Conservation (phyloP, 2,113 vertebrate genomes). For the Onychostruthus taczanowskii region DNA sequence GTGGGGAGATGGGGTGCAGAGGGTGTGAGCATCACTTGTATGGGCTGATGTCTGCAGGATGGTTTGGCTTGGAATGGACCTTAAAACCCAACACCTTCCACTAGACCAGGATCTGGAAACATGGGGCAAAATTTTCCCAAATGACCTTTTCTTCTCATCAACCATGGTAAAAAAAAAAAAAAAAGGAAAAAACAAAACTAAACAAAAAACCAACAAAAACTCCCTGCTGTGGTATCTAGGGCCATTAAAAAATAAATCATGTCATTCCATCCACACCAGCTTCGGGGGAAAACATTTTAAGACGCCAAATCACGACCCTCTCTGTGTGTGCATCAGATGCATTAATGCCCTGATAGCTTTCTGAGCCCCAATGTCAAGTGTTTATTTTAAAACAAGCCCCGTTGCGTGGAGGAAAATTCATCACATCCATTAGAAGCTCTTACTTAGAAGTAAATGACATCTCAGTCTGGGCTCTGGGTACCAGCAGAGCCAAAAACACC, state of each 20-base stretch:
- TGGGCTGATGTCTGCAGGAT: fast-evolving
- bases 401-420: not conserved
- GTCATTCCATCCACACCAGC: not conserved
- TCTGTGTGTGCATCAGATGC: not conserved
- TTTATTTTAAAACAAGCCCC: not conserved
- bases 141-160: not conserved
- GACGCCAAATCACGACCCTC: not conserved
- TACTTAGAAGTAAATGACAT: not conserved
- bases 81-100: not conserved
- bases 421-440: not conserved
- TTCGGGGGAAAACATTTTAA: not conserved
- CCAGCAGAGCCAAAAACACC: not conserved
- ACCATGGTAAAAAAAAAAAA: not conserved
- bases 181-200: not conserved
- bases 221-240: not conserved
- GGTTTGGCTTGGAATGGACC: not conserved
- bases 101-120: not conserved
- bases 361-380: not conserved
- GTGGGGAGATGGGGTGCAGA: not conserved
- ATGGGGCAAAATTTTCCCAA: not conserved
- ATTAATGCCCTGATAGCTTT: not conserved
- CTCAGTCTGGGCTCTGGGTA: not conserved
- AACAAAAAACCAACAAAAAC: not conserved
- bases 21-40: not conserved
- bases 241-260: not conserved